A percentile compares a stretch with the other conserved stretches of the same genome.
Evolutionary conservation across 2,113 vertebrate species (phyloP).

Genomic region (Formicarius rufipectus): DNA sequence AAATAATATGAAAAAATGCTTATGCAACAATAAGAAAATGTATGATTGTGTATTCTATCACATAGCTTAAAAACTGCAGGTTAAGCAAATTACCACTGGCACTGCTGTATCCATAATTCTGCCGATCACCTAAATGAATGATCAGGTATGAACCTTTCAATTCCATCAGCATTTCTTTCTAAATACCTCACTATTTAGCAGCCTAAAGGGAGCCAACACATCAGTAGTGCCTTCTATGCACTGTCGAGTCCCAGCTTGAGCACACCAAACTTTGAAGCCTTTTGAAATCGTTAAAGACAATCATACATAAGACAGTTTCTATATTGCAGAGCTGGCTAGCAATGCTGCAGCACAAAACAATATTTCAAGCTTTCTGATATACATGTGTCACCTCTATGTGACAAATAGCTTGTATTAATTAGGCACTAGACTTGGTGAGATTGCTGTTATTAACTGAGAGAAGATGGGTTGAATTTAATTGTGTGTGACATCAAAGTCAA

Average conservation of each 20-base stretch:
- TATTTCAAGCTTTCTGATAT: conserved; percentile 91
- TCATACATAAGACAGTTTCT: conserved; percentile 76
- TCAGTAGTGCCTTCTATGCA: conserved; percentile 75
- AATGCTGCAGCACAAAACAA: conserved; percentile 80
- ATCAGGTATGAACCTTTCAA: conserved; percentile 71
- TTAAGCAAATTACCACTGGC: conserved; percentile 75
- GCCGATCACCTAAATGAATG: conserved; percentile 65
- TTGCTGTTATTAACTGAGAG: conserved; percentile 99
- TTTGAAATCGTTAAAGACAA: conserved; percentile 84
- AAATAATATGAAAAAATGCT: conserved; percentile 44
- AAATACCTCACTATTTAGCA: conserved; percentile 74
- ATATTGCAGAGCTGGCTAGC: conserved; percentile 71
- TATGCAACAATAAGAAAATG: conserved; percentile 57
- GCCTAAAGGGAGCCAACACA: conserved; percentile 75
- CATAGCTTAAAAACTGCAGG: conserved; percentile 69
- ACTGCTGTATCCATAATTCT: conserved; percentile 46
- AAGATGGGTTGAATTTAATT: conserved; percentile 99
- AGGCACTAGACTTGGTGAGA: conserved; percentile 97
- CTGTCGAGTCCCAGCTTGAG: conserved; percentile 80
- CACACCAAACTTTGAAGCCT: conserved; percentile 75
- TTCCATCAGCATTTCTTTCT: conserved; percentile 60
- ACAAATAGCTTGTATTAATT: conserved; percentile 99
- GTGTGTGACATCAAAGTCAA: conserved; percentile 99
- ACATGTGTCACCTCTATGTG: conserved; percentile 98
- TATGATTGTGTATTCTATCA: conserved; percentile 67